Evolutionary conservation across 2,797 vertebrate species (phyloP), one percentile per base, ranked within the genome.

Genomic region (Oreortyx pictus): DNA sequence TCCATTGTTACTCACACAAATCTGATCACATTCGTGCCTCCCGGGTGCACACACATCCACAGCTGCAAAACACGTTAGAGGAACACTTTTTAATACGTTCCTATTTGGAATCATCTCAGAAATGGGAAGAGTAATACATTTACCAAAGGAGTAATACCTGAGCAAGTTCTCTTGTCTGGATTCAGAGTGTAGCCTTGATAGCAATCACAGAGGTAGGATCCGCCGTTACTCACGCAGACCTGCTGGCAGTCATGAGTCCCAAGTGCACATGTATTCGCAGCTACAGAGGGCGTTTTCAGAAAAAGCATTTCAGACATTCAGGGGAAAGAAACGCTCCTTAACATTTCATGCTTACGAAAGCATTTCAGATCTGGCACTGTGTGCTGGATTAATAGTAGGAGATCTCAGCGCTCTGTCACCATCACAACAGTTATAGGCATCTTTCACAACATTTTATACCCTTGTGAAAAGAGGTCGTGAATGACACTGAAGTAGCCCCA

Each of bases 21-120:
- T 93, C 75, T 99, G 99, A 52, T 98, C 97, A 81, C 99, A 99
- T 24, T 97, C 92, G 0, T 99, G 98, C 43, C 89, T 96, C 95
- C 98, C 98, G 52, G 96, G 95, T 86, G 98, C 96, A 95, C 99
- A 99, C 43, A 67, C 80, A 92, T 97, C 92, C 83, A 90, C 86
- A 90, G 86, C 97, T 97, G 82, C 68, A 77, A 89, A 54, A 41
- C 39, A 41, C 39, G 5, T 41, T 41, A 41, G 39, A 89, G 47
- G 84, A 83, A 89, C 11, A 6, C 54, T 78, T 79, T 71, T 2
- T 0, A 77, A 68, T 46, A 41, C 15, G 31, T 74, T 92, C 75
- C 3, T 0, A 46, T 87, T 95, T 78, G n/a, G 41, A 90, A 82
- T 59, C 65, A 65, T 33, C 49, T 82, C 41, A 85, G 29, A 90